Percentiles rank a stretch among this genome's conserved stretches.
Conservation (phyloP, 2,797 vertebrate genomes). For the Bradypodion ventrale region DNA sequence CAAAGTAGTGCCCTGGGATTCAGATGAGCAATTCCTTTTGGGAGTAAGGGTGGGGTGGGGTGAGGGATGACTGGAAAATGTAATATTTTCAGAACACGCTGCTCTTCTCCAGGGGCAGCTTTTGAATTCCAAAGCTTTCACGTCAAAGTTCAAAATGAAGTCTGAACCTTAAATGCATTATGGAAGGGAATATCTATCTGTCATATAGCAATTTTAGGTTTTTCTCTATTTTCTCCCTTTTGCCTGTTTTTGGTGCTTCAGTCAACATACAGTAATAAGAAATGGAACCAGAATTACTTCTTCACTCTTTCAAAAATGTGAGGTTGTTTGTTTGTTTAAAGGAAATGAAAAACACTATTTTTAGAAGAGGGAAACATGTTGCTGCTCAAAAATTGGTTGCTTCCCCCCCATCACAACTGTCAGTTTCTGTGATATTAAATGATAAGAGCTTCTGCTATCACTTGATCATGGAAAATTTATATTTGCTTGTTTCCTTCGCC, state of each 20-base stretch:
- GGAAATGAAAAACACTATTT: neutral
- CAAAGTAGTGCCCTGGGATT: slow-evolving; percentile 67
- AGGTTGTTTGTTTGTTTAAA: slow-evolving; percentile 7
- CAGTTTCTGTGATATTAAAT: neutral
- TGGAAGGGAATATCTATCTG: slow-evolving; percentile 12
- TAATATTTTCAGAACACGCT: slow-evolving; percentile 44
- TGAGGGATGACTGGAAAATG: slow-evolving; percentile 3
- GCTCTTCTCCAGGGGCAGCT: slow-evolving; percentile 3
- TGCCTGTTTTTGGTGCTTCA: neutral
- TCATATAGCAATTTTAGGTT: neutral
- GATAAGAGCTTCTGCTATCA: neutral
- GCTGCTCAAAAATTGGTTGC: slow-evolving; percentile 22
- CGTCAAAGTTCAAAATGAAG: neutral
- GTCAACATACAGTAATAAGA: slow-evolving; percentile 34
- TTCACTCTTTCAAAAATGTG: slow-evolving; percentile 27
- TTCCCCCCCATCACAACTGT: slow-evolving; percentile 33
- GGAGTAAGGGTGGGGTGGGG: slow-evolving; percentile 39
- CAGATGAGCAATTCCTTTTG: slow-evolving; percentile 57
- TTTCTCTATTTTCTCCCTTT: neutral
- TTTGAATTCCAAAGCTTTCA: slow-evolving; percentile 37
- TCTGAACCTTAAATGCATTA: neutral
- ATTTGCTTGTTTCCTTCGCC: neutral
- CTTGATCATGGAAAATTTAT: neutral
- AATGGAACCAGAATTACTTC: slow-evolving; percentile 24
- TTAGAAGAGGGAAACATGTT: slow-evolving; percentile 11